Base-by-base conservation (phyloP, 2,113 vertebrate genomes). In the Apus apus region DNA sequence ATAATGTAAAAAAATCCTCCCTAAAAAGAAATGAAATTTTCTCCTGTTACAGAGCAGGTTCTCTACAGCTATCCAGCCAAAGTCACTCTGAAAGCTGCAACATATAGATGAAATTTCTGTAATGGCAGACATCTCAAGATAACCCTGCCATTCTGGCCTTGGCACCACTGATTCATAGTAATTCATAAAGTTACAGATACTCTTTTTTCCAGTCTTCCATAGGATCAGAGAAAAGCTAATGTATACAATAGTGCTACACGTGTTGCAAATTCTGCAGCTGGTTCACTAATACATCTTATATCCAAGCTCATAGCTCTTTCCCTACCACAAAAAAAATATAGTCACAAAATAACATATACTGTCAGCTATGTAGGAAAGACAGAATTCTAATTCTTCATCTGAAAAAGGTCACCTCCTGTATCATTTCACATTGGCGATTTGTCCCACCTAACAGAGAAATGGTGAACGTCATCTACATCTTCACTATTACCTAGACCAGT, bases 1-100 rank as follows among this genome's bases (percentile, higher is more conserved):
- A 21, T 30, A 51, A 57, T 1, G 0, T 73, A 74, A 74, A 30
- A 72, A 86, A 78, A 90, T 40, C 29, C n/a, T 94, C 25, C 14
- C 79, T 74, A 74, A 71, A 83, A 92, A 83, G 36, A 58, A 92
- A 94, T n/a, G 4, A 26, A 78, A 25, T 29, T 74, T 88, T 67
- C 27, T 76, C 34, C n/a, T 58, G 5, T 17, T 61, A n/a, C 7
- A 46, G 32, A 13, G 19, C 32, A 48, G 22, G 53, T 83, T 75
- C n/a, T 72, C 54, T 67, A 38, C 29, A 64, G 65, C 34, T 80
- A 30, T 48, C 50, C 75, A 85, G 8, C 18, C 12, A 80, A 90
- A 94, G 40, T 70, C 18, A 53, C 8, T n/a, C 38, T 57, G 34
- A 78, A 94, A 92, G 23, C 9, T 34, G 65, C 26, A 32, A 74